Conservation (phyloP, 2,797 vertebrate genomes). For the Peromyscus eremicus region DNA sequence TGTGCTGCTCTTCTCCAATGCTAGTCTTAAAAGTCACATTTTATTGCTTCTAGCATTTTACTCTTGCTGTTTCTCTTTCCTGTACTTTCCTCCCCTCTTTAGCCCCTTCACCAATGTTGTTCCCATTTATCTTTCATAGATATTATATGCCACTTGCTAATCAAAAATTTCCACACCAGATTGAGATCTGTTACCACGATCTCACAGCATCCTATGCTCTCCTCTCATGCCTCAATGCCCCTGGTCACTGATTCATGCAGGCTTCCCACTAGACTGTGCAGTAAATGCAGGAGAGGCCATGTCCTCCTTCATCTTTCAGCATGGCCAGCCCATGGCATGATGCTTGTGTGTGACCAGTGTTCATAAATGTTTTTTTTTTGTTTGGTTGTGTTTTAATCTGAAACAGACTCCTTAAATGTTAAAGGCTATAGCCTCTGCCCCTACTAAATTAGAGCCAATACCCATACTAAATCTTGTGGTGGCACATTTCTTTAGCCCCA, state of each 20-base stretch:
- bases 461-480: background rate
- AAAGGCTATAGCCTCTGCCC: background rate
- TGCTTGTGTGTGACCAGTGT: too few relatives aligned
- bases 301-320: background rate
- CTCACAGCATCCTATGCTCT: too few relatives aligned
- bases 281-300: background rate
- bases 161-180: too few relatives aligned
- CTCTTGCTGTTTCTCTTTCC: background rate
- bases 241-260: background rate
- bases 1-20: background rate
- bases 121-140: background rate
- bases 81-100: background rate
- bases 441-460: background rate
- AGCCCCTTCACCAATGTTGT: background rate
- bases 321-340: background rate
- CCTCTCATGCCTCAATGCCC: too few relatives aligned
- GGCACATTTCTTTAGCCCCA: background rate
- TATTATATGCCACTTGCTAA: background rate
- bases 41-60: background rate
- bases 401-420: background rate
- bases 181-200: background rate
- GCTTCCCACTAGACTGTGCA: background rate
- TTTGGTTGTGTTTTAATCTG: background rate
- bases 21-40: background rate
- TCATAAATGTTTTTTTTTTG: background rate